A percentile compares a stretch with the other conserved stretches of the same genome.
These are phyloP conservation scores for Leptopterna dolabrata DNA, from an alignment of 2,888 invertebrate genomes.

Conservation along the genomic window DNA sequence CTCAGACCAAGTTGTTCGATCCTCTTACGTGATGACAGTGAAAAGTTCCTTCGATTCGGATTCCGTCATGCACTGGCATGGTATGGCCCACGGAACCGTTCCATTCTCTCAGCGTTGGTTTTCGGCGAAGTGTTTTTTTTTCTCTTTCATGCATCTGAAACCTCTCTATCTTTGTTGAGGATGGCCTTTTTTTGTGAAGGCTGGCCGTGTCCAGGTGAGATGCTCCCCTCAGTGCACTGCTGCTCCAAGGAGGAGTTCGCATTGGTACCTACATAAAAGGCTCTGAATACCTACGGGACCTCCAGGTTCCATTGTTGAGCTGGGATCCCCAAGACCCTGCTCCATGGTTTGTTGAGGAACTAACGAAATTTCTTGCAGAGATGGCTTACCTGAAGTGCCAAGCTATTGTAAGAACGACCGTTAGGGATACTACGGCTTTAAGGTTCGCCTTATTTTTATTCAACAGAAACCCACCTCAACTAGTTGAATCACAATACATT, in stretches of 20 bases:
- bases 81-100: background rate
- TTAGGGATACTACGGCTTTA: background rate
- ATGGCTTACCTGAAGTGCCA: background rate
- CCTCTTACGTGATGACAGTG: background rate
- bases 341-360: background rate
- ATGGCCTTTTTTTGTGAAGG: background rate
- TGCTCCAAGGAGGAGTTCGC: background rate
- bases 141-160: background rate
- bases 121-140: background rate
- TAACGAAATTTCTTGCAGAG: background rate
- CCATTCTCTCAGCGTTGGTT: background rate
- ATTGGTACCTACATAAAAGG: background rate
- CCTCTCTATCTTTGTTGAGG: background rate
- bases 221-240: background rate
- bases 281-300: background rate
- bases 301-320: background rate
- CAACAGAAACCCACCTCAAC: background rate
- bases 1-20: background rate
- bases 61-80: background rate
- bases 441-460: background rate
- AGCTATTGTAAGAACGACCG: background rate
- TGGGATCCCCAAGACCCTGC: background rate
- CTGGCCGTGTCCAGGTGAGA: constrained; percentile 23
- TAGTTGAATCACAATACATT: no score
- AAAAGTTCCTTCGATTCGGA: background rate